Evolutionary conservation across 2,888 invertebrate species (phyloP), one percentile per base, ranked within the genome.

Genomic region (Adineta ricciae): DNA sequence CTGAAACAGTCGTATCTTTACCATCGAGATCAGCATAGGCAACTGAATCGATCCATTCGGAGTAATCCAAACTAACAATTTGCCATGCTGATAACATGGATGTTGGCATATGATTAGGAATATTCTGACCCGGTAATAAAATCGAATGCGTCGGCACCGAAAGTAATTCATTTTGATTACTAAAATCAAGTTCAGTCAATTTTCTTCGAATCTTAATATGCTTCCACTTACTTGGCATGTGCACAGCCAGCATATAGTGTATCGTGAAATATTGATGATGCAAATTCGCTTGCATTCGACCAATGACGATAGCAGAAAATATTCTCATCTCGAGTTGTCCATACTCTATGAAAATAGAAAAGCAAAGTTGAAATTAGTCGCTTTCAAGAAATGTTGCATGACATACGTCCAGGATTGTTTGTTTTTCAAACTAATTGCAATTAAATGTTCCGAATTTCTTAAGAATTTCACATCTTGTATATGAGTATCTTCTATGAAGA

Each of bases 401-500:
- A n/a, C 41, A 19, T 78, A 78, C 78, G 78, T 78, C 78, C 78
- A 78, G 11, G 78, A 78, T 41, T 78, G 78, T 78, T 78, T 78
- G 16, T 78, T 78, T 78, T 78, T 78, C 41, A 78, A 78, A 78
- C 78, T 78, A 78, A 78, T 41, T 78, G 78, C 78, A 78, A 78
- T 78, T 78, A 78, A 78, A 78, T 78, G 78, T 78, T 78, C 78
- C 9, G 78, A 78, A 78, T 78, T 78, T 78, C 78, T 41, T 41
- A 78, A n/a, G 24, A 78, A 78, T 78, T 78, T 78, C 0, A 78
- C 78, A 78, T 78, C 78, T 78, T 78, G 78, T 78, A 78, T 78
- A 24, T 38, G 21, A 41, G 78, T 78, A n/a, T 78, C 78, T 78
- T 78, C 78, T 24, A 78, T 41, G n/a, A 78, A 78, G 41, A 78